phyloP scores from a whole-genome alignment of 2,888 invertebrate species.

The Leptura quadrifasciata region DNA sequence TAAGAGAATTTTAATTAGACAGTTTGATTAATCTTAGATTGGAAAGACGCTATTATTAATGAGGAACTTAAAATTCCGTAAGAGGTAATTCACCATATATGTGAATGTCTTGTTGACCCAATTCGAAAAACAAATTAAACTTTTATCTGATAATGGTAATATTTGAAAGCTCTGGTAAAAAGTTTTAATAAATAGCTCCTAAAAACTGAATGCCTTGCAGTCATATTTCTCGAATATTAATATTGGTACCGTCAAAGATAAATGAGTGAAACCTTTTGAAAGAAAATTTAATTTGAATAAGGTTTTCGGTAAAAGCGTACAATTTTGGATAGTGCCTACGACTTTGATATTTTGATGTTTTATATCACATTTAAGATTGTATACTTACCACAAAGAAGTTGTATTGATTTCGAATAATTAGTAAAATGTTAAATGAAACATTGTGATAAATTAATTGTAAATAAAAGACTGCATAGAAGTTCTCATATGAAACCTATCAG shows the following conservation, averaged over 20 bases:
- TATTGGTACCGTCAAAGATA: neutral
- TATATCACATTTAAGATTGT: neutral
- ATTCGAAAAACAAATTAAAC: neutral
- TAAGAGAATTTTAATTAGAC: neutral
- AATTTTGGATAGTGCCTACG: neutral
- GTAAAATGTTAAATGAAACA: too few species aligned
- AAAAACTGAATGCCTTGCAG: neutral
- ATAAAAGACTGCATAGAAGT: too few species aligned
- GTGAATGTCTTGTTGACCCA: neutral
- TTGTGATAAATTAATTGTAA: too few species aligned
- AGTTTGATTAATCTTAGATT: neutral
- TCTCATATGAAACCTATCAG: too few species aligned
- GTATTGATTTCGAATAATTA: too few species aligned
- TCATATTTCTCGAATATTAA: neutral
- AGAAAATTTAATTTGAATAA: neutral
- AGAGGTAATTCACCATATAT: neutral
- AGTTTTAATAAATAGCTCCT: neutral
- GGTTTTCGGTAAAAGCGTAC: neutral
- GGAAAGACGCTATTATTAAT: neutral
- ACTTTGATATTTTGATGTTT: neutral
- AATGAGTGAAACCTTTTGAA: neutral
- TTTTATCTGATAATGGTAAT: neutral
- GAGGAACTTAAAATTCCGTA: neutral
- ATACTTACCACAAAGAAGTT: too few species aligned
- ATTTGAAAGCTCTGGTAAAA: neutral